These are phyloP conservation scores for Platyrinchus mystaceus DNA, from an alignment of 2,797 vertebrate species.

Conservation along the genomic window DNA sequence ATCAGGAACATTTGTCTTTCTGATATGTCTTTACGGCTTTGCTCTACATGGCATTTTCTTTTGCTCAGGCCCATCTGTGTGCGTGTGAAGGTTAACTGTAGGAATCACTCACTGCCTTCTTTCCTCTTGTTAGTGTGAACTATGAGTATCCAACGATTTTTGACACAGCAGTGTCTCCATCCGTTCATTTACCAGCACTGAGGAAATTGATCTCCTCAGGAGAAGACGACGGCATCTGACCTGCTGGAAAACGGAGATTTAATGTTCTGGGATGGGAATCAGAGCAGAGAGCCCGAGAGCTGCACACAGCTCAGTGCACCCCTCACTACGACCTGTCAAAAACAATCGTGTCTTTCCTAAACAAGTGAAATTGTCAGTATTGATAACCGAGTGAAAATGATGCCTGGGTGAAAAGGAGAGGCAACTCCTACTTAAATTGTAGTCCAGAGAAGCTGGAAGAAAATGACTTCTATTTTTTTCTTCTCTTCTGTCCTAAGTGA, in stretches of 20 bases:
- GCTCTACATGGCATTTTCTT: not conserved
- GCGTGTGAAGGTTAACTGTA: not conserved
- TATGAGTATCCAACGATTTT: not conserved
- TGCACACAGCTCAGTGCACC: not conserved
- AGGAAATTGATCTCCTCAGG: conserved; percentile 6
- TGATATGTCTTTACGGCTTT: not conserved
- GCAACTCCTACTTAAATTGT: not conserved
- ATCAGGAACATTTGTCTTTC: not conserved
- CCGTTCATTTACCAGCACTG: not conserved
- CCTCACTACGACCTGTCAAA: not conserved
- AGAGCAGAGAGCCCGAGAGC: not conserved
- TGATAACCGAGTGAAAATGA: not conserved
- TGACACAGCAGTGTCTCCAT: not conserved
- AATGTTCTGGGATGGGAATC: not conserved
- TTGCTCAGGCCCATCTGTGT: not conserved
- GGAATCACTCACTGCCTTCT: not conserved
- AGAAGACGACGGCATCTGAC: not conserved
- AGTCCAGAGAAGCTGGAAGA: not conserved
- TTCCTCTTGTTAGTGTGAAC: not conserved
- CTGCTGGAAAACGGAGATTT: not conserved
- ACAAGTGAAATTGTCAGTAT: not conserved
- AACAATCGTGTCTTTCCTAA: not conserved
- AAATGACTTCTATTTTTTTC: not conserved
- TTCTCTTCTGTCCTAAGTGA: not conserved
- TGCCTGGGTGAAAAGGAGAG: not conserved